These are phyloP conservation scores for Beris chalybata DNA, from an alignment of 2,888 invertebrate species.

Conservation along the genomic window DNA sequence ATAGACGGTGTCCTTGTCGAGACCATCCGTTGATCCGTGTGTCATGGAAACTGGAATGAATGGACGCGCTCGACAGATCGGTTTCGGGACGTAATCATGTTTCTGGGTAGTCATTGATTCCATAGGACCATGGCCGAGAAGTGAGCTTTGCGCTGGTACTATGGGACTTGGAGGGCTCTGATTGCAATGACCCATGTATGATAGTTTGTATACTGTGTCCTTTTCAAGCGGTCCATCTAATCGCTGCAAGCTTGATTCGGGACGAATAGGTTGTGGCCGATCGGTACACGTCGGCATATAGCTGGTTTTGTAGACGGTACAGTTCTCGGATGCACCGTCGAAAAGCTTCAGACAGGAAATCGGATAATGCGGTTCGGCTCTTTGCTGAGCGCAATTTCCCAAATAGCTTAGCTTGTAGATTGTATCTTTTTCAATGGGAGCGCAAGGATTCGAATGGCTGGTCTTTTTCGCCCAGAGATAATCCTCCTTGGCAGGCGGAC, in stretches of 20 bases:
- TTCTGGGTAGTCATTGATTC: slow-evolving; percentile 73
- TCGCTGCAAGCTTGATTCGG: slow-evolving; percentile 56
- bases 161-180: slow-evolving; percentile 47
- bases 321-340: slow-evolving; percentile 6
- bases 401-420: slow-evolving; percentile 62
- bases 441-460: slow-evolving; percentile 41
- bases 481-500: slow-evolving; percentile 51
- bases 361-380: slow-evolving; percentile 40
- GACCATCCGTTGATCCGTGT: slow-evolving; percentile 22
- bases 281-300: slow-evolving; percentile 61
- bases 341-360: slow-evolving; percentile 23
- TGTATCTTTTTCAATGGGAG: slow-evolving; percentile 50
- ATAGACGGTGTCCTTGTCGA: slow-evolving; percentile 51
- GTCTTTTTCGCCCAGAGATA: slow-evolving; percentile 49
- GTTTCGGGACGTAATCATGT: slow-evolving; percentile 71
- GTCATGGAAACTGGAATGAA: slow-evolving; percentile 44
- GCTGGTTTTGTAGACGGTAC: slow-evolving; percentile 64
- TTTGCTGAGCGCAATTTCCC: slow-evolving; percentile 55
- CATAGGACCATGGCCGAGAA: slow-evolving; percentile 61
- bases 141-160: slow-evolving; percentile 46
- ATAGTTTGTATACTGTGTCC: slow-evolving; percentile 59
- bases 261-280: slow-evolving; percentile 44
- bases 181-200: slow-evolving; percentile 50
- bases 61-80: slow-evolving; percentile 50
- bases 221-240: slow-evolving; percentile 60